Conservation (phyloP, 2,113 vertebrate species). For the Anguilla rostrata region DNA sequence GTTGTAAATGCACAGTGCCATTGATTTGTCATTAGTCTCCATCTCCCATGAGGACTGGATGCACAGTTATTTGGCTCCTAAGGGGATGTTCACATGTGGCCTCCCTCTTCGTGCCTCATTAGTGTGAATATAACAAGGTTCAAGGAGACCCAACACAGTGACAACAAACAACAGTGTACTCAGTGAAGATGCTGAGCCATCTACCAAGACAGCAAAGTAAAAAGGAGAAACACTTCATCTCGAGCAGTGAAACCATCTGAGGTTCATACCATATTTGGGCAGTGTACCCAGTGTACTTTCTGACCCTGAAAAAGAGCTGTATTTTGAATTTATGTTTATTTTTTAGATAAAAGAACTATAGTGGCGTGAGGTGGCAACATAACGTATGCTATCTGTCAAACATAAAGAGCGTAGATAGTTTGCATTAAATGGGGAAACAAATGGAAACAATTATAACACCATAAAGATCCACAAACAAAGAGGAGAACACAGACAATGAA, state of each 20-base stretch:
- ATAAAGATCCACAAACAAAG: too few species aligned
- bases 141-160: background rate
- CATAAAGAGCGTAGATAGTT: conserved; percentile 9
- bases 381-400: background rate
- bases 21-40: conserved; percentile 39
- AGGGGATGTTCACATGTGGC: conserved; percentile 3
- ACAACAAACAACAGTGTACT: background rate
- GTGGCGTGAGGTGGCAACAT: background rate
- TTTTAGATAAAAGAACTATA: background rate
- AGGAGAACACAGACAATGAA: too few species aligned
- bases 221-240: too few species aligned
- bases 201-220: too few species aligned
- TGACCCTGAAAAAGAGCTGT: background rate
- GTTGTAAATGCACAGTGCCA: conserved; percentile 25
- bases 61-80: conserved; percentile 9
- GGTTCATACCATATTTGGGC: background rate
- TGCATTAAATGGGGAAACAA: conserved; percentile 7
- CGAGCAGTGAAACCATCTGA: background rate
- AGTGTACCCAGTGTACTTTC: background rate
- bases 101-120: conserved; percentile 9
- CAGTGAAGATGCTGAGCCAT: too few species aligned
- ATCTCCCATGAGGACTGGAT: conserved; percentile 12
- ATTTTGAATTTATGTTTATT: background rate
- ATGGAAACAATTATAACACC: background rate
- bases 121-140: background rate